These are phyloP conservation scores for Tragelaphus eurycerus DNA, from an alignment of 2,797 vertebrate genomes.

Conservation along the genomic window DNA sequence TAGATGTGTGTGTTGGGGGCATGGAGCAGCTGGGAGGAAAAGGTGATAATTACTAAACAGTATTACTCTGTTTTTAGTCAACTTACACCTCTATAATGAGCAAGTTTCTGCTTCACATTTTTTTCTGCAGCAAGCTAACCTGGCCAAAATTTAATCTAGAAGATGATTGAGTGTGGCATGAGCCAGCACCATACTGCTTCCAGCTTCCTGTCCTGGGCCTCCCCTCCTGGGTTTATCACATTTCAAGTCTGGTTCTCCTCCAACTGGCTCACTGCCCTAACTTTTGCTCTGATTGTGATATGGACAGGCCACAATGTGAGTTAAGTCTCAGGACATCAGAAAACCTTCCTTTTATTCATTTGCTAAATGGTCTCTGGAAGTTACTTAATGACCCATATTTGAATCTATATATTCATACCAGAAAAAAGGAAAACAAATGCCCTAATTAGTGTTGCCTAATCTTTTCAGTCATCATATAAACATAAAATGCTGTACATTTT, in stretches of 20 bases:
- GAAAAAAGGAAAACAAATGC: slow-evolving; percentile 4
- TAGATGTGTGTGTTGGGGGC: background rate
- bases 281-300: slow-evolving; percentile 17
- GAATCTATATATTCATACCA: background rate
- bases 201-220: slow-evolving; percentile 48
- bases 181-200: slow-evolving; percentile 9
- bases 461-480: background rate
- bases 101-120: slow-evolving; percentile 18
- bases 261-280: slow-evolving; percentile 22
- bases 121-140: slow-evolving; percentile 14
- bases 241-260: slow-evolving; percentile 56
- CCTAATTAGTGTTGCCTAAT: background rate
- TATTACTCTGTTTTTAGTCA: slow-evolving; percentile 42
- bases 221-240: slow-evolving; percentile 38
- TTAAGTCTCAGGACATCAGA: slow-evolving; percentile 28
- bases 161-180: slow-evolving; percentile 52
- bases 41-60: slow-evolving; percentile 23
- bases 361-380: background rate
- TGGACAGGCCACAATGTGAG: background rate
- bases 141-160: slow-evolving; percentile 59
- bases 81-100: slow-evolving; percentile 51
- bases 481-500: background rate
- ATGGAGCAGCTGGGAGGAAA: background rate
- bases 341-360: background rate
- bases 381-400: background rate